Evolutionary conservation across 2,888 invertebrate species (phyloP).

Genomic region (Matsumyia berberina): DNA sequence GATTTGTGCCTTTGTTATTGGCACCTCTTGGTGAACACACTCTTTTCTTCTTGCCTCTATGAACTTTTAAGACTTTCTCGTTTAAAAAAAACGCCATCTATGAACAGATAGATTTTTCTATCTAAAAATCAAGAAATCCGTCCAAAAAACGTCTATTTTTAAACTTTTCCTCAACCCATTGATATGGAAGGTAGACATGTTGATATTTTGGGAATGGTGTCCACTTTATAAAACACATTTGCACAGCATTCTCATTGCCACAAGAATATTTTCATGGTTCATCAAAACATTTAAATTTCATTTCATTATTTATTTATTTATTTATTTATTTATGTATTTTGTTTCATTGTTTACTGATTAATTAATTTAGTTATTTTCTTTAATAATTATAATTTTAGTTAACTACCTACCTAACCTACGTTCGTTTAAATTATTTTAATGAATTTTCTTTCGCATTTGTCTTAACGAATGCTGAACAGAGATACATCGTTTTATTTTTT

Average conservation of each 20-base stretch:
- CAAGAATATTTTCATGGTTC: neutral
- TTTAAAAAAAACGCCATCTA: slow-evolving; percentile 31
- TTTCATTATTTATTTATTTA: slow-evolving; percentile 11
- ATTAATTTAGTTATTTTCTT: slow-evolving; percentile 43
- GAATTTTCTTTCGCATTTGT: slow-evolving; percentile 54
- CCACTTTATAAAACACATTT: neutral
- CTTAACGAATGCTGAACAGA: slow-evolving; percentile 20
- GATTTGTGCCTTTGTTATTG: too few relatives aligned
- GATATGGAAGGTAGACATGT: slow-evolving; percentile 2
- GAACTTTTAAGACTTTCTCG: too few relatives aligned
- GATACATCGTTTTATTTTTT: neutral
- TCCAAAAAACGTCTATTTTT: slow-evolving; percentile 1
- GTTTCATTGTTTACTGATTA: neutral
- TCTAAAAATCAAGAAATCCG: neutral
- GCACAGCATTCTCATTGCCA: neutral
- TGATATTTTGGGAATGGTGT: neutral
- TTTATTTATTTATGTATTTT: neutral
- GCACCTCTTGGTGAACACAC: neutral
- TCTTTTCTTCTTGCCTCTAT: too few relatives aligned
- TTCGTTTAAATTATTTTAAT: slow-evolving; percentile 16
- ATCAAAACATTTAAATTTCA: neutral
- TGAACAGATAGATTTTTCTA: neutral
- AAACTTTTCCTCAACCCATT: neutral
- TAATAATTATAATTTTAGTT: slow-evolving; percentile 42
- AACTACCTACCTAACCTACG: too few relatives aligned